These are phyloP conservation scores for Drosophila ochracea DNA, from an alignment of 2,888 invertebrate genomes.

Conservation along the genomic window DNA sequence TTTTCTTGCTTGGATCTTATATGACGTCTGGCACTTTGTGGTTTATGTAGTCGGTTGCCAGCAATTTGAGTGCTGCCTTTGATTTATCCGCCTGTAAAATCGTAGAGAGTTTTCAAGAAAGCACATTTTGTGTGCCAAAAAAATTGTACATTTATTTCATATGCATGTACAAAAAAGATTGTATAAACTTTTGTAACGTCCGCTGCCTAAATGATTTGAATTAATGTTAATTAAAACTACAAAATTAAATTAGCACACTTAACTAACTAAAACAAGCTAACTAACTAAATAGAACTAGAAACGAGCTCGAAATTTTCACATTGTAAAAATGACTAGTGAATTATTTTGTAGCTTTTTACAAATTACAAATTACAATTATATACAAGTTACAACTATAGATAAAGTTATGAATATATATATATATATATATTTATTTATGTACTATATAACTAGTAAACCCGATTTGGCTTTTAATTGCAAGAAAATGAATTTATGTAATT, in stretches of 20 bases:
- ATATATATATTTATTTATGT: slow-evolving; percentile 5
- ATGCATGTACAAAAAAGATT: slow-evolving; percentile 31
- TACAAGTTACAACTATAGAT: slow-evolving; percentile 34
- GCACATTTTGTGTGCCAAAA: slow-evolving; percentile 13
- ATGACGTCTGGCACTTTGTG: slow-evolving; percentile 25
- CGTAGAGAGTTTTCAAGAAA: background rate
- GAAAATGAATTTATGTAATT: slow-evolving; percentile 51
- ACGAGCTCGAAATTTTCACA: slow-evolving; percentile 82
- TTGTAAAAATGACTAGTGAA: slow-evolving; percentile 83
- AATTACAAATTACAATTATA: slow-evolving; percentile 49
- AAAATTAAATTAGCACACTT: slow-evolving; percentile 41
- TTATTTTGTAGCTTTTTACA: slow-evolving; percentile 67
- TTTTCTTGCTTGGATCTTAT: slow-evolving; percentile 18
- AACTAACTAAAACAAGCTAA: slow-evolving; percentile 41
- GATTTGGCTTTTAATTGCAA: slow-evolving; percentile 74
- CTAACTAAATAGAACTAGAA: slow-evolving; percentile 65
- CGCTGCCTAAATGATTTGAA: slow-evolving; percentile 53
- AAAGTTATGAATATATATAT: slow-evolving; percentile 2
- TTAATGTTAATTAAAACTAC: slow-evolving; percentile 9
- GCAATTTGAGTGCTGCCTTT: slow-evolving; percentile 14
- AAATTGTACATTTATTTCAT: slow-evolving; percentile 46
- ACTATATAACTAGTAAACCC: slow-evolving; percentile 65
- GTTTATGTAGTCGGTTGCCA: slow-evolving; percentile 19
- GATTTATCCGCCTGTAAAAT: slow-evolving; percentile 38
- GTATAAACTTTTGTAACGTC: slow-evolving; percentile 41